These are phyloP conservation scores for Tuberolachnus salignus DNA, from an alignment of 2,888 invertebrate genomes.

Conservation along the genomic window DNA sequence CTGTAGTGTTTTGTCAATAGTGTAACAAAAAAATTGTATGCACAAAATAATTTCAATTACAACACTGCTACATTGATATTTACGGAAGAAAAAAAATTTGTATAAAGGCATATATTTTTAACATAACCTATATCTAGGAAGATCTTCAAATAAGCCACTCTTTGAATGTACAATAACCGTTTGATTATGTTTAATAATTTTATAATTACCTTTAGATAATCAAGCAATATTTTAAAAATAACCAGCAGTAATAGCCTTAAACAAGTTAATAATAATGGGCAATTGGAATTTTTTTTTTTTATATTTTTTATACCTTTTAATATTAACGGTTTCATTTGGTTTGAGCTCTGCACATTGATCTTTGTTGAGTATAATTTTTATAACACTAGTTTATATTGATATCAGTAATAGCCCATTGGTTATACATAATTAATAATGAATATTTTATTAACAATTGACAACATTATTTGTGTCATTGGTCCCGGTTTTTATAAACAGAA, in stretches of 20 bases:
- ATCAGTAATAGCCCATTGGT: conserved; percentile 92
- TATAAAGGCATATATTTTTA: no score
- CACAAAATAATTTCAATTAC: no score
- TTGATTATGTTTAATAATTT: no score
- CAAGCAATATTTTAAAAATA: conserved; percentile 98
- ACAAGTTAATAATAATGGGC: background rate
- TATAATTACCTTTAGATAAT: conserved; percentile 91
- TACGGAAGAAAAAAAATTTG: no score
- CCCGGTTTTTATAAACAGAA: conserved; percentile 99
- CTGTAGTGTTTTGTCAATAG: no score
- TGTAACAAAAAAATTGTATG: no score
- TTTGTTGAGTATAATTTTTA: conserved; percentile 97
- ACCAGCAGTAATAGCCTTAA: conserved; percentile 87
- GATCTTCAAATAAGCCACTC: no score
- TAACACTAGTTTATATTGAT: conserved; percentile 98
- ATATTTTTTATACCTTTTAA: conserved; percentile 71
- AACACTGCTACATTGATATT: no score
- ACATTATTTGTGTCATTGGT: conserved; percentile 98
- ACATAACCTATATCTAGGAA: no score
- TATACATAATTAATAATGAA: conserved; percentile 76
- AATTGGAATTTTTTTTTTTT: conserved; percentile 58
- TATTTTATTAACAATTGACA: conserved; percentile 98
- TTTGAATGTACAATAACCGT: no score
- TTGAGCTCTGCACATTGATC: conserved; percentile 91
- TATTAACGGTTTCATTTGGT: conserved; percentile 80